Base-by-base conservation (phyloP, 2,888 invertebrate species). In the Kryphioiulus occultus region DNA sequence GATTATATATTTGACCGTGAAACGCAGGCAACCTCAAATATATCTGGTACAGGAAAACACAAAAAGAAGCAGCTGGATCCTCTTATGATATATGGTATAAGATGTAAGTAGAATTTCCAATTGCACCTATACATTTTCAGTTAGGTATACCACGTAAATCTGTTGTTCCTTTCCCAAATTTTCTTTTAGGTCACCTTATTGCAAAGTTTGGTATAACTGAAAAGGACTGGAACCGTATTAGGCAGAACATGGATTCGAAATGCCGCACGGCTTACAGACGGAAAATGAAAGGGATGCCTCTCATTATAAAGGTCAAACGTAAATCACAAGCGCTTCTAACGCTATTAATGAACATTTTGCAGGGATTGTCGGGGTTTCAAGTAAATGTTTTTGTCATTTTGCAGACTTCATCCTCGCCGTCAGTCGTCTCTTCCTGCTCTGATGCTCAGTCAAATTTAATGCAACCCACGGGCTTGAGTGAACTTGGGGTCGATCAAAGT, bases 191-290 rank as follows among this genome's bases (percentile, higher is more conserved):
- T 90, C 93, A 93, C 90, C 90, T 93, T 22, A 91, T 93, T 53
- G 91, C 92, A 89, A 92, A 92, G 88, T 93, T 93, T 91, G 91
- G 91, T 68, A 92, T 93, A 78, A 91, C 92, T n/a, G 93, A 93
- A 89, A 91, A 91, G 88, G 93, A 93, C 89, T 93, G 93, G 93
- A 92, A 93, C 88, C 91, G 93, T 89, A 93, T 93, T 87, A 93
- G 93, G 90, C 93, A 92, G 89, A 93, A 93, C 90, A 92, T 93
- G 89, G 93, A 93, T 90, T 93, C 93, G 83, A 93, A 93, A 90
- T 93, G 93, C 90, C 91, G 93, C 53, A 93, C 93, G 59, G 93
- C 93, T 5, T 93, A 90, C 87, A 86, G 90, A 35, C 88, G 89
- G 30, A 89, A 90, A 86, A 86, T 87, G 35, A 90, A 89, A 89